phyloP scores from a whole-genome alignment of 2,113 vertebrate species.

The Pluvianellus socialis region DNA sequence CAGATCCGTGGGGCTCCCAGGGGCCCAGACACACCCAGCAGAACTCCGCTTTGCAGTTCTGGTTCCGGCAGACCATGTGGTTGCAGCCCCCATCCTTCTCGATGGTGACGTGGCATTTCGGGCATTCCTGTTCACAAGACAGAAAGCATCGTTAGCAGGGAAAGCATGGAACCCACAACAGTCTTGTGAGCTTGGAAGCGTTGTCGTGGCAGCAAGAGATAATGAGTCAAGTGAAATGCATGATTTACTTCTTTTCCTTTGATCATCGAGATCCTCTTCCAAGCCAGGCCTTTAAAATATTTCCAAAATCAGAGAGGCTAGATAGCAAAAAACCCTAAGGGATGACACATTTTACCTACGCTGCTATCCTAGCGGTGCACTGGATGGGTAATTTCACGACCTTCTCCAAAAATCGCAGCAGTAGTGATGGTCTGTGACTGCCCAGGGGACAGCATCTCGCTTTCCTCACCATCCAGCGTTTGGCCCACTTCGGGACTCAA shows the following conservation, averaged over 20 bases:
- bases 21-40: slow-evolving; percentile 99
- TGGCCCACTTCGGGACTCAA: background rate
- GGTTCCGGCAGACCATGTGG: slow-evolving; percentile 99
- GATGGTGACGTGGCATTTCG: slow-evolving; percentile 99
- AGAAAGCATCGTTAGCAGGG: background rate
- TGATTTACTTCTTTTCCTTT: background rate
- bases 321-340: background rate
- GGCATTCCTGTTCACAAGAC: slow-evolving; percentile 87
- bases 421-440: background rate
- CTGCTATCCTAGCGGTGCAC: background rate
- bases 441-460: background rate
- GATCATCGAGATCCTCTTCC: background rate
- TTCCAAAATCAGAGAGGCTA: background rate
- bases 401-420: background rate
- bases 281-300: background rate
- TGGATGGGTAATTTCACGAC: background rate
- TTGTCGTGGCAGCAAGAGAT: background rate
- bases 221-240: background rate
- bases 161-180: background rate
- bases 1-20: slow-evolving; percentile 98
- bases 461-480: background rate
- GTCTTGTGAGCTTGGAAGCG: background rate
- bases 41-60: slow-evolving; percentile 99
- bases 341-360: background rate
- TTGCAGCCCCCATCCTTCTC: slow-evolving; percentile 99